Base-by-base conservation (phyloP, 2,797 vertebrate species). In the Choloepus didactylus region DNA sequence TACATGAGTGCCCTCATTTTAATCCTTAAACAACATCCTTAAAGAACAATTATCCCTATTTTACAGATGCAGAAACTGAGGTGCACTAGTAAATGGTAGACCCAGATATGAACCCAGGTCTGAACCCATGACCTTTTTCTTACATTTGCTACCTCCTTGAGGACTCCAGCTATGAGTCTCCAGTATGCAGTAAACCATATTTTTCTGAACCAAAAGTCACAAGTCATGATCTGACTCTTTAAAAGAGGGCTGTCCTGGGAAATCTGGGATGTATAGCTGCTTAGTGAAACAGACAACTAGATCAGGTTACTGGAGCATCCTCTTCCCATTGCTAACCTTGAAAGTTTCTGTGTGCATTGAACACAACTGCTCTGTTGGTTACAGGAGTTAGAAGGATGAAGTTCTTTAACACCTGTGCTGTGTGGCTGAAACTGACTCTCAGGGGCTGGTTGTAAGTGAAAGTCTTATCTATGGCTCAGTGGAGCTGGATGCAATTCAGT, bases 381-480 rank as follows among this genome's bases (percentile, higher is more conserved):
- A 81, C 83, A 95, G 80, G 87, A 92, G 38, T 93, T 93, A 83
- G 60, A 92, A 81, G 29, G 51, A 76, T 29, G 56, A 89, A 56
- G 77, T 86, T 27, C 60, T 82, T 56, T 94, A 92, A 59, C 94
- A 94, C 87, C 95, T 95, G 91, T 91, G 72, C 75, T 4, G 7
- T 44, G 60, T 44, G 29, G 69, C 87, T 90, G 56, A 89, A 46
- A 81, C 75, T 67, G 51, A 84, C 59, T 96, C 94, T 82, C 51
- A 6, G 81, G 70, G 69, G 91, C 66, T 76, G 41, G 41, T 89
- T 93, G 80, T 62, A 75, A 88, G 81, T n/a, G 8, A 82, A 94
- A 25, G 15, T 91, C 91, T 97, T 95, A 95, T 87, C 73, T 90
- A 31, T 84, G 95, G 97, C 95, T 96, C 95, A 87, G 89, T 90